Conservation (phyloP, 1,140 invertebrate species). For the Harpegnathos saltator region DNA sequence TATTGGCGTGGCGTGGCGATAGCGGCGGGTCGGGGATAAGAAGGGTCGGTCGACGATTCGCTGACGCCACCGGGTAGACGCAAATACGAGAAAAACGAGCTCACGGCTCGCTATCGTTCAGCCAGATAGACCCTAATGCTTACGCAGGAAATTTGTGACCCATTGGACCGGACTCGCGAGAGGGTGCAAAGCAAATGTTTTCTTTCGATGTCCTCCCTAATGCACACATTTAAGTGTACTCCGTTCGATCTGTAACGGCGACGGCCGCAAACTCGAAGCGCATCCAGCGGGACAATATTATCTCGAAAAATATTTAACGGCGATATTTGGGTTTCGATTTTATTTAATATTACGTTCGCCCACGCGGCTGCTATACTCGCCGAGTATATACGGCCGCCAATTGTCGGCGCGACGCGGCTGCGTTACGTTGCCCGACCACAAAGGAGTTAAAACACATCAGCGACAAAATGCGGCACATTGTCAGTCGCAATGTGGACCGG, state of each 20-base stretch:
- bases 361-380: constrained; percentile 23
- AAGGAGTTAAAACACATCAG: no score
- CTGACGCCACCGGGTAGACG: constrained; percentile 47
- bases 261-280: constrained; percentile 30
- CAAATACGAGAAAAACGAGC: constrained; percentile 67
- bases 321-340: constrained; percentile 60
- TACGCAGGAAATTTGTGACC: constrained; percentile 65
- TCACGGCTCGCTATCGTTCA: constrained; percentile 46
- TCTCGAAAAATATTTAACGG: constrained; percentile 58
- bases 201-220: constrained; percentile 61
- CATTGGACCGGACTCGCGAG: constrained; percentile 56
- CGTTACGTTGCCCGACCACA: no score
- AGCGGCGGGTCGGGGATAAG: constrained; percentile 28
- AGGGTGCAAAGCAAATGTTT: constrained; percentile 67
- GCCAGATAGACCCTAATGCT: constrained; percentile 52
- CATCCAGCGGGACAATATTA: constrained; percentile 55
- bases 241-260: constrained; percentile 30
- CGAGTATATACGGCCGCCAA: constrained; percentile 32
- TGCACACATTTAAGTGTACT: constrained; percentile 44
- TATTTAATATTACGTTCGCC: constrained; percentile 50
- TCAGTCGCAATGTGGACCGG: no score
- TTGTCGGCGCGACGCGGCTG: not conserved
- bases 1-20: constrained; percentile 35
- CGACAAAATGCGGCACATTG: no score
- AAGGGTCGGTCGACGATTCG: constrained; percentile 46